Base-by-base conservation (phyloP, 2,888 invertebrate genomes). In the Automeris io region DNA sequence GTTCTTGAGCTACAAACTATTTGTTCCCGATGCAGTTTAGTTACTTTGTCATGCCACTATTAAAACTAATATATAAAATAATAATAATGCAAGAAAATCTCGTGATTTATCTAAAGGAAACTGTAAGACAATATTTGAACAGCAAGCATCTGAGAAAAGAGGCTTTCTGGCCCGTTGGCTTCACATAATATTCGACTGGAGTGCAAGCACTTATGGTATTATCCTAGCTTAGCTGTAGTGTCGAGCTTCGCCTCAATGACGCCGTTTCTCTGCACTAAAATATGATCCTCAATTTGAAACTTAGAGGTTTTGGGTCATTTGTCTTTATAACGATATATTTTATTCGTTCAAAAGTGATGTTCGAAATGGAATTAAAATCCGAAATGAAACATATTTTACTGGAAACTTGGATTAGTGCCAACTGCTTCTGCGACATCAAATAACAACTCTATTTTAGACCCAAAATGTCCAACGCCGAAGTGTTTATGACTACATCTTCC, bases 201-300 rank as follows among this genome's bases (percentile, higher is more conserved):
- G 53, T 45, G 43, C 42, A 43, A 46, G 51, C 60, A 57, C 54
- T 57, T 57, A 57, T 48, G 54, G 48, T 56, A 56, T 57, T 57
- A 59, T 48, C 43, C 19, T 33, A 41, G 47, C 46, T 59, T 51
- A 57, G 42, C 43, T 43, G 40, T 33, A 44, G 33, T 43, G 42
- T 46, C 37, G 43, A 43, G 46, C 47, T 41, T 49, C 47, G 36
- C 31, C 25, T 50, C 18, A 34, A 35, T 16, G 21, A 33, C 29
- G 33, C 37, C 24, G 26, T 13, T 26, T 13, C 6, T 2, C 6
- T 26, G 1, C 8, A 26, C 26, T 5, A 16, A 29, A 29, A n/a
- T 29, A 29, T 16, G 16, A 29, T 16, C n/a, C 13, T n/a, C 8
- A 29, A 8, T 16, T 16, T 8, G n/a, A 26, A 26, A 16, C 16